A percentile compares a stretch with the other conserved stretches of the same genome.
Conservation (phyloP, 2,888 invertebrate genomes). For the Scaptomyza tumidula region DNA sequence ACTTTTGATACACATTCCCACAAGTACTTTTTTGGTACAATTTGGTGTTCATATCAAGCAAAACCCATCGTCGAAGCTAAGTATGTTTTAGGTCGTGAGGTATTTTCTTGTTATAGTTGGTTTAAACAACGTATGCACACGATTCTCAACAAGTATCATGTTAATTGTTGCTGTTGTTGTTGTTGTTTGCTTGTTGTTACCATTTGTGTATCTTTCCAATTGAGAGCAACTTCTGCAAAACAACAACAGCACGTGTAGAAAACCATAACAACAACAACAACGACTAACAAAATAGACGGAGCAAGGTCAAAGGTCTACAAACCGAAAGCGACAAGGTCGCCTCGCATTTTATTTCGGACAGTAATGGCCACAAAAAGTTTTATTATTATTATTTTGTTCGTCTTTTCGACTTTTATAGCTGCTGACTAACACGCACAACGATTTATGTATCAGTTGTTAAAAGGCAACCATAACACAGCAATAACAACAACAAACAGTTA, state of each 20-base stretch:
- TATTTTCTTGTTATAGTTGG: slow-evolving; percentile 4
- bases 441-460: slow-evolving; percentile 59
- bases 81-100: background rate
- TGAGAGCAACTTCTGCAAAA: slow-evolving; percentile 73
- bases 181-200: slow-evolving; percentile 34
- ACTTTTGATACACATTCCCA: slow-evolving; percentile 1
- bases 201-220: slow-evolving; percentile 70
- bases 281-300: slow-evolving; percentile 56
- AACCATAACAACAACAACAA: slow-evolving; percentile 14
- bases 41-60: slow-evolving; percentile 3
- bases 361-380: slow-evolving; percentile 60
- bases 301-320: slow-evolving; percentile 78
- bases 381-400: slow-evolving; percentile 42
- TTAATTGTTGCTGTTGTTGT: slow-evolving; percentile 47
- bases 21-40: background rate
- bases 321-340: slow-evolving; percentile 69
- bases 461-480: background rate
- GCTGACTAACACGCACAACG: slow-evolving; percentile 69
- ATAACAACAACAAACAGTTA: background rate
- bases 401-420: slow-evolving; percentile 63
- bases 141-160: slow-evolving; percentile 37
- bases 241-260: slow-evolving; percentile 31
- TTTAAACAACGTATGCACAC: slow-evolving; percentile 47
- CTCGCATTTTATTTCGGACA: slow-evolving; percentile 50
- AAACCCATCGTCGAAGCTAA: background rate